These are phyloP conservation scores for Chrysolina americana DNA, from an alignment of 2,888 invertebrate genomes.

Conservation along the genomic window DNA sequence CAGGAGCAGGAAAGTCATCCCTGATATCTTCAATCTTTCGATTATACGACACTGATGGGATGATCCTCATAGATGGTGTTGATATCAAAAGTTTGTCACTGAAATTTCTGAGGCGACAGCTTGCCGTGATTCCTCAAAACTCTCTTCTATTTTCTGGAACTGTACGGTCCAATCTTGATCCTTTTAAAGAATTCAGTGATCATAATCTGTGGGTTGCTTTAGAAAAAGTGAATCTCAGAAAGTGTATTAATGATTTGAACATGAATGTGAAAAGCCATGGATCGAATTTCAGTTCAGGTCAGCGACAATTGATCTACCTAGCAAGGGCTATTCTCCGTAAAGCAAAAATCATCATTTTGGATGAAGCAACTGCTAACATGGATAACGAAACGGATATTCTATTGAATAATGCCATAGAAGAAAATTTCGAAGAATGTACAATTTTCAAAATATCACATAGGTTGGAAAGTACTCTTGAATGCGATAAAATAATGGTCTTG, in stretches of 20 bases:
- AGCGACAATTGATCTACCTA: conserved; percentile 72
- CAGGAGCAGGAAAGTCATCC: conserved; percentile 87
- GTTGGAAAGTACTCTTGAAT: conserved; percentile 71
- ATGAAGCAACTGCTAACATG: conserved; percentile 74
- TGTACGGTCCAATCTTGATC: conserved; percentile 89
- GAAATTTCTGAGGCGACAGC: conserved; percentile 80
- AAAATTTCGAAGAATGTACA: conserved; percentile 72
- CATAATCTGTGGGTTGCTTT: conserved; percentile 86
- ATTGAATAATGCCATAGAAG: conserved; percentile 71
- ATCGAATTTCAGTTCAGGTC: conserved; percentile 71
- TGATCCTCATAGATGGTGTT: conserved; percentile 84
- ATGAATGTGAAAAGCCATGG: conserved; percentile 45
- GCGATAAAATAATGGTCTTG: conserved; percentile 71
- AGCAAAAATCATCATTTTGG: conserved; percentile 71
- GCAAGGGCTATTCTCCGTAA: conserved; percentile 71
- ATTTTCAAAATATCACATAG: conserved; percentile 70
- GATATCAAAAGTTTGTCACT: conserved; percentile 80
- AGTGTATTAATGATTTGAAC: conserved; percentile 73
- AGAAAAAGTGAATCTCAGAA: conserved; percentile 69
- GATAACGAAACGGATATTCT: conserved; percentile 71
- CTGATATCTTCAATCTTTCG: conserved; percentile 85
- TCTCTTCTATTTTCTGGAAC: conserved; percentile 90
- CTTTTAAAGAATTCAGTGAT: conserved; percentile 84
- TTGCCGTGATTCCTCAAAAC: conserved; percentile 88
- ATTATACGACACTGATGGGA: conserved; percentile 82